A percentile compares a stretch with the other conserved stretches of the same genome.
Conservation (phyloP, 1,140 invertebrate genomes). For the Reticulitermes speratus region DNA sequence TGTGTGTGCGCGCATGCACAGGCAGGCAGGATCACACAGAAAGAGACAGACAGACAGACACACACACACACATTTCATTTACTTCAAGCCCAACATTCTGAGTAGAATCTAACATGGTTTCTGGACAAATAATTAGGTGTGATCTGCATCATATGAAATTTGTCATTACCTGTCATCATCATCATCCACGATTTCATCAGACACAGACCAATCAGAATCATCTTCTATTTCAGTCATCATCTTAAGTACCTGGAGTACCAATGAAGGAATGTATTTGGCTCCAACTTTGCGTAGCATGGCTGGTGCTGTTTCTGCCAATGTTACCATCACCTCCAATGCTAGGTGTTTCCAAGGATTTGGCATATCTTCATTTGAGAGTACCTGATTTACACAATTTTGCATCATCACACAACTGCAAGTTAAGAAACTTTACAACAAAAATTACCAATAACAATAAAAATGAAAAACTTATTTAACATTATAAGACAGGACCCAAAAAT, state of each 20-base stretch:
- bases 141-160: background rate
- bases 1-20: too few species aligned
- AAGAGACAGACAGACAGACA: too few species aligned
- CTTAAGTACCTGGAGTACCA: slow-evolving; percentile 81
- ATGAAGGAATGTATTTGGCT: slow-evolving; percentile 73
- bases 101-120: too few species aligned
- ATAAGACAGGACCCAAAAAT: too few species aligned
- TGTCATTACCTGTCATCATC: slow-evolving; percentile 69
- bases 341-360: slow-evolving; percentile 87
- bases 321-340: slow-evolving; percentile 91
- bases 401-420: background rate
- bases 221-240: slow-evolving; percentile 99
- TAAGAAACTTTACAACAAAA: background rate
- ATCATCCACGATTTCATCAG: slow-evolving; percentile 78
- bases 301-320: slow-evolving; percentile 90
- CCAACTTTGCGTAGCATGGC: slow-evolving; percentile 90
- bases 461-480: too few species aligned
- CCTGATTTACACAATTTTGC: slow-evolving; percentile 41
- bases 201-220: slow-evolving; percentile 79
- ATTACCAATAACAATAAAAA: too few species aligned
- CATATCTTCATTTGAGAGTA: slow-evolving; percentile 70
- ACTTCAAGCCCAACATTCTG: too few species aligned
- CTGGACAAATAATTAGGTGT: too few species aligned
- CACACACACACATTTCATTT: too few species aligned
- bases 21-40: too few species aligned